Conservation (phyloP, 2,797 vertebrate species). For the Diplodus sargus region DNA sequence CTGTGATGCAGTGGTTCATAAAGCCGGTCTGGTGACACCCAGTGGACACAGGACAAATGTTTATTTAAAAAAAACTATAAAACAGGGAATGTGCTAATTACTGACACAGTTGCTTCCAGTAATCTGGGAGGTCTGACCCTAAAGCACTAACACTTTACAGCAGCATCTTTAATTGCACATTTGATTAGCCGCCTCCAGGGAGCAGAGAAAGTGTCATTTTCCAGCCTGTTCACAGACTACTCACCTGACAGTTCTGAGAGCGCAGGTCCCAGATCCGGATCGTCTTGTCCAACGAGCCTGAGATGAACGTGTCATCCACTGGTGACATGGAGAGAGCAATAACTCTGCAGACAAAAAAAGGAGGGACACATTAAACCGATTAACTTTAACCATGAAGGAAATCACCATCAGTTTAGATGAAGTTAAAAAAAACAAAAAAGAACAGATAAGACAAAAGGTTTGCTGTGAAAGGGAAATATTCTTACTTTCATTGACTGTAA, state of each 20-base stretch:
- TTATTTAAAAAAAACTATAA: not conserved
- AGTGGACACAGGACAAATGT: slow-evolving; percentile 24
- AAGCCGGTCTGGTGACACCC: slow-evolving; percentile 39
- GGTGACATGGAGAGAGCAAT: slow-evolving; percentile 96
- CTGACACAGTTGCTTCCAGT: not conserved
- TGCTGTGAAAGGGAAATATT: slow-evolving; percentile 9
- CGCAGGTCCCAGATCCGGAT: slow-evolving; percentile 96
- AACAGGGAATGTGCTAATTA: not conserved
- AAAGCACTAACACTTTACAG: not conserved
- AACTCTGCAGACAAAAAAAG: slow-evolving; percentile 85
- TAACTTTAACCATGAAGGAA: not conserved
- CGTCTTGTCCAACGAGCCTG: slow-evolving; percentile 93
- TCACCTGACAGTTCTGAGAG: slow-evolving; percentile 91
- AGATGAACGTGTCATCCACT: slow-evolving; percentile 94
- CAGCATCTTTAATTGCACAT: slow-evolving; percentile 32
- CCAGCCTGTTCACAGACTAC: slow-evolving; percentile 8
- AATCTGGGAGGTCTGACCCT: not conserved
- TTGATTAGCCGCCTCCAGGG: slow-evolving; percentile 5
- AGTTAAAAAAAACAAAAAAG: not conserved
- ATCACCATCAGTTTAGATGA: not conserved
- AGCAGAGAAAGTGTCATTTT: slow-evolving; percentile 31
- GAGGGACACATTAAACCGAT: slow-evolving; percentile 2
- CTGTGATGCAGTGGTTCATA: not conserved
- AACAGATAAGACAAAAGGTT: not conserved
- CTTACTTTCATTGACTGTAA: not conserved